Conservation (phyloP, 2,888 invertebrate genomes). For the Trachelus tabidus region DNA sequence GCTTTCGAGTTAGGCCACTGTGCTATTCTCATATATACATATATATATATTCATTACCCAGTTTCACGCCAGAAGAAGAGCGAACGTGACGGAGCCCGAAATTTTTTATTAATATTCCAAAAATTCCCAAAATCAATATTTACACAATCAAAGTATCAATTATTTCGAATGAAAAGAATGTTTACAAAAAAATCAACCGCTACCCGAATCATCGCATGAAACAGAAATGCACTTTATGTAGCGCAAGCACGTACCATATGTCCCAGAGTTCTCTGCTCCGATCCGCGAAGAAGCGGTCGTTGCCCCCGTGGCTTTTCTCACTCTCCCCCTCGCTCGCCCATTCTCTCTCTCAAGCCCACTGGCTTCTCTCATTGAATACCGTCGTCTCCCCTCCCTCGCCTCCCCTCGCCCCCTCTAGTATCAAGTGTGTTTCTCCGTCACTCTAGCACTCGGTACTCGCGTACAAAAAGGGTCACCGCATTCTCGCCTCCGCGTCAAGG, state of each 20-base stretch:
- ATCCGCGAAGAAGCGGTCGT: constrained; percentile 5
- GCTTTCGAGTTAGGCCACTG: not conserved
- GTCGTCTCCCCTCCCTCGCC: not conserved
- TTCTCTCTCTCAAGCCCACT: constrained; percentile 1
- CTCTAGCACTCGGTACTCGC: not conserved
- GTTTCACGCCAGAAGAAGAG: not conserved
- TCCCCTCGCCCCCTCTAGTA: not conserved
- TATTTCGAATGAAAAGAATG: no score
- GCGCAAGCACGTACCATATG: not conserved
- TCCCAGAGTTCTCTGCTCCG: constrained; percentile 2
- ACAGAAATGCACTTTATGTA: not conserved
- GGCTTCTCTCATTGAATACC: not conserved
- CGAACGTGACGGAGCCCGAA: not conserved
- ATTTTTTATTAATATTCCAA: no score
- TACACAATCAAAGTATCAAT: no score
- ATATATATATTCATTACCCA: not conserved
- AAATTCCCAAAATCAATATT: no score
- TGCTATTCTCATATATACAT: not conserved
- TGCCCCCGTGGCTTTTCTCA: constrained; percentile 19
- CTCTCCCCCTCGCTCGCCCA: constrained; percentile 11
- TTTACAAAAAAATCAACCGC: not conserved
- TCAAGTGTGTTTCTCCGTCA: not conserved
- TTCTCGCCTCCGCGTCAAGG: not conserved
- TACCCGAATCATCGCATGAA: not conserved
- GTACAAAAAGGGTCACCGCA: not conserved